Percentiles rank a stretch among this genome's conserved stretches.
Evolutionary conservation across 92 coral and sea anemone genomes (phyloP).

Genomic region (Palythoa caribaeorum): DNA sequence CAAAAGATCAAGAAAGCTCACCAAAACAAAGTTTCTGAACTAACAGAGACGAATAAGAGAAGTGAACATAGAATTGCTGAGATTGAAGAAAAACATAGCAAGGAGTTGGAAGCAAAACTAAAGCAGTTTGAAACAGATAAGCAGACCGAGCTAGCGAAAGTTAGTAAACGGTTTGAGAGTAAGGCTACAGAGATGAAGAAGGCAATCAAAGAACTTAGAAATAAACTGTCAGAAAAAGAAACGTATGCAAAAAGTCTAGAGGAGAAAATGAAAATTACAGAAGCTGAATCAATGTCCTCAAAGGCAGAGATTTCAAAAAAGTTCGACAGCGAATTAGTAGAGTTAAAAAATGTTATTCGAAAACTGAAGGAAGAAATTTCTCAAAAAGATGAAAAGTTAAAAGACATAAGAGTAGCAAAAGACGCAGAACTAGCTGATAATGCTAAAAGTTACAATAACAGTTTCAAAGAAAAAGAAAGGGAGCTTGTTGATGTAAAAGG

Average conservation of each 20-base stretch:
- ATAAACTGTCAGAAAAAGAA: conserved; percentile 88
- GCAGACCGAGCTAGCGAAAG: conserved; percentile 92
- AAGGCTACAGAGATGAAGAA: conserved; percentile 96
- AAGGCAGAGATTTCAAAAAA: conserved; percentile 65
- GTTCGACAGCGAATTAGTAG: conserved; percentile 69
- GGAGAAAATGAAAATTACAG: conserved; percentile 71
- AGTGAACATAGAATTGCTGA: conserved; percentile 75
- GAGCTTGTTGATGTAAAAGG: conserved; percentile 85
- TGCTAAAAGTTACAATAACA: conserved; percentile 64
- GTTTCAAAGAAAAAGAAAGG: conserved; percentile 84
- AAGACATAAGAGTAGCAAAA: conserved; percentile 64
- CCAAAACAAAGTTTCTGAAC: conserved; percentile 77
- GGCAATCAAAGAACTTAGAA: conserved; percentile 91
- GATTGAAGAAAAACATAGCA: conserved; percentile 79
- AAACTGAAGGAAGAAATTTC: conserved; percentile 66
- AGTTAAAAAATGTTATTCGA: conserved; percentile 58
- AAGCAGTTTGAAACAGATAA: conserved; percentile 85
- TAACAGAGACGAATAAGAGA: conserved; percentile 76
- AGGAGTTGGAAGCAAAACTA: conserved; percentile 72
- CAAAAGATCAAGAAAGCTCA: conserved; percentile 71
- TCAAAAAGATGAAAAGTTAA: conserved; percentile 67
- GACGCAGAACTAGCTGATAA: conserved; percentile 62
- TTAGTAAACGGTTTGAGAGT: conserved; percentile 90
- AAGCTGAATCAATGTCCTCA: conserved; percentile 60
- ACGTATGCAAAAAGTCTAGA: conserved; percentile 76